Evolutionary conservation across 2,888 invertebrate species (phyloP).

Genomic region (Lithosia quadra): DNA sequence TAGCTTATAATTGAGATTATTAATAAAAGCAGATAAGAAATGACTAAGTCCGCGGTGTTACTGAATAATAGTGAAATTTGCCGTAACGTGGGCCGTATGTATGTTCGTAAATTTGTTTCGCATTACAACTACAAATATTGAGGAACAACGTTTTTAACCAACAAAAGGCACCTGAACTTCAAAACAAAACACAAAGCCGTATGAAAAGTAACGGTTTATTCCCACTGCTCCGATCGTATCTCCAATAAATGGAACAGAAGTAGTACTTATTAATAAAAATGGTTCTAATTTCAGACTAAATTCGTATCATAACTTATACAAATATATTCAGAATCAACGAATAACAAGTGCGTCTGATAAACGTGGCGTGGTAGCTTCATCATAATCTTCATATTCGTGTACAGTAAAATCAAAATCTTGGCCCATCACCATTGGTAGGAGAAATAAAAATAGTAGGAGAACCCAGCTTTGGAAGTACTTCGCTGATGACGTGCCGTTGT

Average conservation of each 20-base stretch:
- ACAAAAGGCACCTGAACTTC: background rate
- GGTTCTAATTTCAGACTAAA: conserved; percentile 47
- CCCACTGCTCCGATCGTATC: background rate
- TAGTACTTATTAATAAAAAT: conserved; percentile 30
- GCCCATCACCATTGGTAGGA: conserved; percentile 69
- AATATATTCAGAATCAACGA: conserved; percentile 50
- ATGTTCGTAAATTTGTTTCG: background rate
- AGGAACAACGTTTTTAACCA: background rate
- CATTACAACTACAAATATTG: background rate
- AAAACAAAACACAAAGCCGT: conserved; percentile 15
- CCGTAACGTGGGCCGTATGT: background rate
- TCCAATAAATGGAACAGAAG: background rate
- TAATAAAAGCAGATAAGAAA: too few species aligned
- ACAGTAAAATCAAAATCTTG: conserved; percentile 54
- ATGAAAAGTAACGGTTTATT: conserved; percentile 25
- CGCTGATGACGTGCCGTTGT: conserved; percentile 61
- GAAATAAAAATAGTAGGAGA: conserved; percentile 68
- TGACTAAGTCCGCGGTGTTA: too few species aligned
- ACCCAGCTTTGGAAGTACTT: conserved; percentile 69
- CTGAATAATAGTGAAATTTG: background rate
- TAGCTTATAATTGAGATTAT: too few species aligned
- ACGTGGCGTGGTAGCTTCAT: conserved; percentile 51
- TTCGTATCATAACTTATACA: conserved; percentile 37
- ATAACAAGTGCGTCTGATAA: conserved; percentile 61
- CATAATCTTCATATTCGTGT: conserved; percentile 56